Base-by-base conservation (phyloP, 2,888 invertebrate genomes). In the Cerastoderma edule region DNA sequence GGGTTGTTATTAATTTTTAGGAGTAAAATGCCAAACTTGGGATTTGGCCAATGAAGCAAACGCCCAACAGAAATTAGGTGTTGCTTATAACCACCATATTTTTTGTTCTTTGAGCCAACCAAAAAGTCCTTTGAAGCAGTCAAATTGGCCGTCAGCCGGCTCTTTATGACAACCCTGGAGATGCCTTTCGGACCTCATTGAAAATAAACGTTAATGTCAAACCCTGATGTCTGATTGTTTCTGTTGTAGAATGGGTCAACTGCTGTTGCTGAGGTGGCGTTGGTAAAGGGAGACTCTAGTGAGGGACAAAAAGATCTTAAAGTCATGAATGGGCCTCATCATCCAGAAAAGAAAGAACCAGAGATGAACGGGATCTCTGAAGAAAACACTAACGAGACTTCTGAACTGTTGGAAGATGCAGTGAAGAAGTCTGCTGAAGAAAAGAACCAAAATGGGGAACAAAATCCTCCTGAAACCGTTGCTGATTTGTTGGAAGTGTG, bases 231-330 rank as follows among this genome's bases (percentile, higher is more conserved):
- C 39, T 39, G 39, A 39, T 13, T 16, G 8, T 39, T 39, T 8
- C 39, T 39, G 10, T 60, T 60, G 22, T 28, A 60, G 60, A 60
- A 16, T 5, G 10, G 27, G 60, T 60, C 60, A 35, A 35, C 39
- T 60, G 60, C 60, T 60, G 60, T 60, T 27, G 16, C n/a, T 39
- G 60, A 60, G 39, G 60, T 33, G 2, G 39, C 35, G 8, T 19
- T 39, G 3, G 22, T 27, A 3, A 67, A 67, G 54, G 66, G 50
- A 19, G 39, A 39, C 30, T 27, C 39, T n/a, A 39, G 19, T 6
- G 10, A 56, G 6, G 27, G 6, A 56, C 27, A 27, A 30, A 19
- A 56, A 13, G 22, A 8, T 19, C 19, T 8, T 53, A 22, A 53
- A 19, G 22, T n/a, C 13, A 22, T n/a, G 8, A 22, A 10, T 19